Conservation (phyloP, 2,888 invertebrate species). For the Hydroisotoma schaefferi region DNA sequence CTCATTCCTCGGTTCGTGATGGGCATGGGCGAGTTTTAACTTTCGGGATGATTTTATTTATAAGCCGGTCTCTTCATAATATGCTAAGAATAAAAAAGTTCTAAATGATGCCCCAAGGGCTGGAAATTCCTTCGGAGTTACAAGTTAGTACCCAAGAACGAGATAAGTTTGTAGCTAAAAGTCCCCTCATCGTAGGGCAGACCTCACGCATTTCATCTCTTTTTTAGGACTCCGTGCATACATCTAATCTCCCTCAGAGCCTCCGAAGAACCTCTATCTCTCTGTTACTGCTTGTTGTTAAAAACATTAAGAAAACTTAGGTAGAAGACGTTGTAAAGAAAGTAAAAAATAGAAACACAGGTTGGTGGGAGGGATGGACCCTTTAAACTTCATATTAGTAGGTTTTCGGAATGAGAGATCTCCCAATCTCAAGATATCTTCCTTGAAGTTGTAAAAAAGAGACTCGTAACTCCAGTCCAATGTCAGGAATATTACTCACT, state of each 20-base stretch:
- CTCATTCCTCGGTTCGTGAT: slow-evolving; percentile 33
- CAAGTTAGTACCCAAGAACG: slow-evolving; percentile 7
- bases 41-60: slow-evolving; percentile 35
- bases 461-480: too few relatives aligned
- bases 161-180: neutral
- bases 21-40: slow-evolving; percentile 38
- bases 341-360: too few relatives aligned
- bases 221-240: slow-evolving; percentile 5
- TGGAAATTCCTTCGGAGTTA: slow-evolving; percentile 25
- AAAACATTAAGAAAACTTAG: too few relatives aligned
- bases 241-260: slow-evolving; percentile 3
- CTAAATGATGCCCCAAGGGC: slow-evolving; percentile 37
- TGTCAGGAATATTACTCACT: too few relatives aligned
- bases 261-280: too few relatives aligned
- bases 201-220: slow-evolving; percentile 18
- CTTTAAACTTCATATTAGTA: too few relatives aligned
- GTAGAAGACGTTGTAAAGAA: too few relatives aligned
- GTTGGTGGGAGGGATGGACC: too few relatives aligned
- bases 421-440: too few relatives aligned
- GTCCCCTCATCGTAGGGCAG: slow-evolving; percentile 13
- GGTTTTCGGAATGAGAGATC: too few relatives aligned
- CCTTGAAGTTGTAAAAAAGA: too few relatives aligned
- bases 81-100: slow-evolving; percentile 39
- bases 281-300: too few relatives aligned
- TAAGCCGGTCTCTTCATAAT: slow-evolving; percentile 39